Base-by-base conservation (phyloP, 1,140 invertebrate genomes). In the Caenorhabditis tropicalis region DNA sequence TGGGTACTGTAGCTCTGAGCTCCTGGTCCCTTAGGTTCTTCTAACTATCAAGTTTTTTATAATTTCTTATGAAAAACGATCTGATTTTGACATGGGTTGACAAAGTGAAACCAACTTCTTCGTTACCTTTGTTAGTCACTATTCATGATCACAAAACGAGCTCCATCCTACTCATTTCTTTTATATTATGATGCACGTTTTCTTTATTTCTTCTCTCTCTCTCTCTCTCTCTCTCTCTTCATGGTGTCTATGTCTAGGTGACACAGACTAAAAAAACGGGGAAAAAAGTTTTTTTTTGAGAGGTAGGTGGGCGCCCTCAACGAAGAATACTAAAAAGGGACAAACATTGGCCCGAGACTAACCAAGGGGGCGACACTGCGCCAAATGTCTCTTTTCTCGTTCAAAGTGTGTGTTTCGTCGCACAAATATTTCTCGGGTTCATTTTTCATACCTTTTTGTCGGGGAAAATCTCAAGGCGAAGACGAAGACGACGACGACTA, bases 311-410 rank as follows among this genome's bases (percentile, higher is more conserved):
- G 53, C 53, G 53, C 53, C 48, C n/a, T 6, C 9, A n/a, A 51
- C 48, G 48, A 51, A n/a, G 48, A 51, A 56, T 56, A 56, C 53
- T 56, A 56, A 56, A 56, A 16, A 56, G 21, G 53, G 24, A 24
- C 53, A 56, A 56, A 56, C 53, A 56, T 56, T 56, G 53, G n/a
- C n/a, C n/a, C n/a, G n/a, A n/a, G n/a, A n/a, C 48, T 12, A 51
- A 5, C 48, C 19, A 51, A 15, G 15, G 51, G 24, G 24, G 53
- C 53, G 53, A n/a, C 48, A 56, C 53, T 56, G 53, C 21, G 24
- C 53, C 53, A 56, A 56, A 27, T 21, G 1, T 51, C 19, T 51
- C 48, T 15, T n/a, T 51, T 51, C 48, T 51, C 48, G 48, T 15
- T 51, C 15, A 19, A 19, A n/a, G 19, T 15, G 6, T 16, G 15